Base-by-base conservation (phyloP, 1,140 invertebrate genomes). In the Cotesia glomerata region DNA sequence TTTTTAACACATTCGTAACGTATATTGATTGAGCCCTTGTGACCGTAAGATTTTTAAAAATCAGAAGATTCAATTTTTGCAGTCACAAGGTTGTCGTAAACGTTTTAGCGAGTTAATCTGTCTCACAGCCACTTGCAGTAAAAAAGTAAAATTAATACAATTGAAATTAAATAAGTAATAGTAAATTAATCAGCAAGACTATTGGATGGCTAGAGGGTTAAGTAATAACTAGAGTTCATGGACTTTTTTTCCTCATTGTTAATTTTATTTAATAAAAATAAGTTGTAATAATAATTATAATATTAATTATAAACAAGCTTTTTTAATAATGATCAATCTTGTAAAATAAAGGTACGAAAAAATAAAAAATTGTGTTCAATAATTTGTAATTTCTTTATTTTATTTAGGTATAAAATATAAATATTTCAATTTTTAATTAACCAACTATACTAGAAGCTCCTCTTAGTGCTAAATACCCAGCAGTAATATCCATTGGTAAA, bases 401-500 rank as follows among this genome's bases (percentile, higher is more conserved):
- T 63, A 7, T 61, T 70, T 14, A 39, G 58, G 13, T 18, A 64
- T 35, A 51, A 71, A 71, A 69, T 64, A 34, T 58, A 7, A 63
- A 14, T 11, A 35, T 51, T 62, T 34, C 3, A 56, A 52, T 36
- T 39, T 14, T 34, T 0, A 56, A 78, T 90, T 86, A 92, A 82
- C 92, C 93, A 65, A 96, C 94, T 80, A 95, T 93, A 81, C 92
- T 95, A 54, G 91, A 94, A 7, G 95, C 95, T 82, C 95, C 95
- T 73, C 96, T 89, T 34, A 97, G 85, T 58, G 94, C 91, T 64
- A 98, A 83, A 85, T 96, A 97, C 26, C 95, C 95, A 70, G 94
- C 92, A 34, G 95, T 94, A 75, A 97, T 95, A 81, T 97, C 95
- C 90, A 95, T 95, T 18, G 95, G 95, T 72, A 98, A 86, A 79